Percentiles rank a stretch among this genome's conserved stretches.
These are phyloP conservation scores for Marmota monax DNA, from an alignment of 2,113 vertebrate genomes.

Conservation along the genomic window DNA sequence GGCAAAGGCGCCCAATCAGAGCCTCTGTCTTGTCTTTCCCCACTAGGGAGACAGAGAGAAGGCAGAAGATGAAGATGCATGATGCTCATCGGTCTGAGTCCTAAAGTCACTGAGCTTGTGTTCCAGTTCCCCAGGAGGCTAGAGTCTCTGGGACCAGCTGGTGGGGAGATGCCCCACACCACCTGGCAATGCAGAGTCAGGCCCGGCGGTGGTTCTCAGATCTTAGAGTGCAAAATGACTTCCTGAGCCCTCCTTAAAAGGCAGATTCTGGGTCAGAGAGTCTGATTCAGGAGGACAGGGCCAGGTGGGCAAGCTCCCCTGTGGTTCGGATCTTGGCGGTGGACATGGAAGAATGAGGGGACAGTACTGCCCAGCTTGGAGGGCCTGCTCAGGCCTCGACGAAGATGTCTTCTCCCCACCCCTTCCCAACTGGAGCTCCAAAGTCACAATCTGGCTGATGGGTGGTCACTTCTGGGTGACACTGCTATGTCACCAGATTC, in stretches of 20 bases:
- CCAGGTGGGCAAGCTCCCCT: not conserved
- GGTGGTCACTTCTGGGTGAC: not conserved
- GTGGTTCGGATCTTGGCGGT: not conserved
- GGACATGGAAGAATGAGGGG: fast-evolving
- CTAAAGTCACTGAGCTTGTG: not conserved
- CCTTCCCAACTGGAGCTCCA: not conserved
- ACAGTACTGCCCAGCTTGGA: not conserved
- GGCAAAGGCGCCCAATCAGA: not conserved
- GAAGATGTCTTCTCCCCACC: not conserved
- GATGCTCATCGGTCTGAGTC: not conserved
- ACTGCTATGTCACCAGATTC: not conserved
- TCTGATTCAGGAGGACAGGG: not conserved
- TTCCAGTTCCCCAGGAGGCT: not conserved
- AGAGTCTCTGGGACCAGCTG: not conserved
- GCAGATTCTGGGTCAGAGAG: not conserved
- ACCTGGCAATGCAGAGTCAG: not conserved
- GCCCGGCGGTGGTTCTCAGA: not conserved
- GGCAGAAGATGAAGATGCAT: not conserved
- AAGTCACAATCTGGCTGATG: not conserved
- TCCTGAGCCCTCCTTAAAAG: not conserved
- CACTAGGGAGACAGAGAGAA: not conserved
- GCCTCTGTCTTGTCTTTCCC: not conserved
- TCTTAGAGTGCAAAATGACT: not conserved
- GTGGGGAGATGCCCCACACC: not conserved
- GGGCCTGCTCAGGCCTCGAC: not conserved